Evolutionary conservation across 2,888 invertebrate genomes (phyloP).

Genomic region (Drosophila pseudotalamancana): DNA sequence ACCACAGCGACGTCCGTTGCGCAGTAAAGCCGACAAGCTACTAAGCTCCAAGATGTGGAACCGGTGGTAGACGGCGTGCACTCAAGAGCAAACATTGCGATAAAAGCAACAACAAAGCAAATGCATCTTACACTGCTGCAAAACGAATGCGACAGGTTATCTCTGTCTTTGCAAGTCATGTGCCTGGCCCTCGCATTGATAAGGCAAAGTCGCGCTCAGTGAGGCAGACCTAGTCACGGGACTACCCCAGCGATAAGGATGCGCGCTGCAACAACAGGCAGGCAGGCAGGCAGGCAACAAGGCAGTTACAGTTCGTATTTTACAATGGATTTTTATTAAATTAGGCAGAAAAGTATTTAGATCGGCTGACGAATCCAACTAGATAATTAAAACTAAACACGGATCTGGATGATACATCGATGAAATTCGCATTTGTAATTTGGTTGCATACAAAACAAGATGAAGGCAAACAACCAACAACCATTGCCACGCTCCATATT

Average conservation of each 20-base stretch:
- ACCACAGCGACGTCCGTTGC: slow-evolving; percentile 46
- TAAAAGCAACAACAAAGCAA: slow-evolving; percentile 52
- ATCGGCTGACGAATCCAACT: slow-evolving; percentile 44
- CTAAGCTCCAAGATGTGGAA: slow-evolving; percentile 31
- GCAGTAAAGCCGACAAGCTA: slow-evolving; percentile 41
- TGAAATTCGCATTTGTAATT: slow-evolving; percentile 59
- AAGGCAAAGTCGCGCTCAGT: slow-evolving; percentile 58
- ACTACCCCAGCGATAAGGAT: slow-evolving; percentile 44
- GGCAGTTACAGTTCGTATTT: slow-evolving; percentile 31
- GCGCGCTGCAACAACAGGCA: slow-evolving; percentile 8
- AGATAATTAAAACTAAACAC: slow-evolving; percentile 62
- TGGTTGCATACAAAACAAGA: slow-evolving; percentile 37
- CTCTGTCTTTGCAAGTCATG: slow-evolving; percentile 45
- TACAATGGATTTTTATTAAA: slow-evolving; percentile 77
- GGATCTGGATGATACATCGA: slow-evolving; percentile 56
- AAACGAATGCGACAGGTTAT: slow-evolving; percentile 60
- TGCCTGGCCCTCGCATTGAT: slow-evolving; percentile 47
- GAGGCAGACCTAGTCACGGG: slow-evolving; percentile 65
- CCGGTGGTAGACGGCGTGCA: slow-evolving; percentile 21
- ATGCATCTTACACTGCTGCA: slow-evolving; percentile 27
- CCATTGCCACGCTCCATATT: not conserved
- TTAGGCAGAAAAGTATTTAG: slow-evolving; percentile 62
- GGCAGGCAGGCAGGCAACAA: too few relatives aligned
- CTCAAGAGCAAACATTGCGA: slow-evolving; percentile 63
- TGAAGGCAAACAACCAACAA: slow-evolving; percentile 37